Evolutionary conservation across 2,113 vertebrate species (phyloP).

Genomic region (Propithecus coquereli): DNA sequence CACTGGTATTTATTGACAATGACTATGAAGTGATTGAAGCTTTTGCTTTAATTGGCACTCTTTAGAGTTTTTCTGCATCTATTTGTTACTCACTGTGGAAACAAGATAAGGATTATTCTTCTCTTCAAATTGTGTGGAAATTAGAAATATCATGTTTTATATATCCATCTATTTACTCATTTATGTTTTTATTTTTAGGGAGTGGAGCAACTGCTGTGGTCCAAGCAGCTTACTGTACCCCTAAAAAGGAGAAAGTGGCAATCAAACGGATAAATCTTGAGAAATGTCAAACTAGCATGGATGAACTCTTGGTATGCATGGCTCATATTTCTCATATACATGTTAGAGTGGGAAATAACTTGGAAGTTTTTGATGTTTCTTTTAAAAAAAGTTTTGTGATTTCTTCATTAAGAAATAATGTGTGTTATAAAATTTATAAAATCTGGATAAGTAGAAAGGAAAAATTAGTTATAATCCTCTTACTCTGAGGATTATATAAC

Average conservation of each 20-base stretch:
- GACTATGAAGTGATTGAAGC: neutral
- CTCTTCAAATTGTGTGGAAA: neutral
- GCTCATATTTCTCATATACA: neutral
- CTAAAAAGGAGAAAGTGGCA: conserved; percentile 95
- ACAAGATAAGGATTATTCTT: neutral
- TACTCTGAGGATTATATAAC: neutral
- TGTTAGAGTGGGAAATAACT: neutral
- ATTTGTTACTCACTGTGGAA: neutral
- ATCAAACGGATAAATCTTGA: conserved; percentile 98
- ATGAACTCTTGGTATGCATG: conserved; percentile 92
- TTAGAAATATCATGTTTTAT: conserved; percentile 10
- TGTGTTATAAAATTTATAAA: conserved; percentile 30
- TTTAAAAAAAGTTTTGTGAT: neutral
- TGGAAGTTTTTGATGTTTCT: neutral
- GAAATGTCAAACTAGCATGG: conserved; percentile 98
- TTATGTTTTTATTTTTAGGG: conserved; percentile 76
- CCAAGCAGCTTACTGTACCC: conserved; percentile 92
- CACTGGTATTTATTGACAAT: neutral
- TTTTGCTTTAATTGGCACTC: neutral
- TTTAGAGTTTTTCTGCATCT: neutral
- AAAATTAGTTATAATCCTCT: neutral
- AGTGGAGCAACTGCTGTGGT: conserved; percentile 94
- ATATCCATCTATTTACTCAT: conserved; percentile 32
- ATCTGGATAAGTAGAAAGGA: neutral
- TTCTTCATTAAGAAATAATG: conserved; percentile 8